Conservation (phyloP, 1,140 invertebrate species). For the Vanessa tameamea region DNA sequence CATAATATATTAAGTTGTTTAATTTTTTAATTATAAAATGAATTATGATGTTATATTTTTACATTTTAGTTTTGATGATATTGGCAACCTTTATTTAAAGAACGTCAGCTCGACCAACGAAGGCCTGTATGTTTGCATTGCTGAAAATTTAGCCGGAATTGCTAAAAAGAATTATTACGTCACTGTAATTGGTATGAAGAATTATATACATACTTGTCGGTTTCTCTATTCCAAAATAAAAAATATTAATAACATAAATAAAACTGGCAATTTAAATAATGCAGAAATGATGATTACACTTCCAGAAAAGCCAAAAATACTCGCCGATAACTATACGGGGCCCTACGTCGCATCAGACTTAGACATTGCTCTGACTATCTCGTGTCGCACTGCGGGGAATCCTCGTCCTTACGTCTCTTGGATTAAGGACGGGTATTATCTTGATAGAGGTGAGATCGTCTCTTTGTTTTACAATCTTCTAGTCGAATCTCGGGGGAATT, state of each 20-base stretch:
- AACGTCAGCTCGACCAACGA: constrained; percentile 50
- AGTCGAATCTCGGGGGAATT: no score
- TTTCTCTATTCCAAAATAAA: neutral
- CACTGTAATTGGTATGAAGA: constrained; percentile 56
- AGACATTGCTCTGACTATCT: constrained; percentile 54
- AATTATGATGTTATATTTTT: neutral
- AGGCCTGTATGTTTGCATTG: constrained; percentile 61
- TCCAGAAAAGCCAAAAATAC: constrained; percentile 66
- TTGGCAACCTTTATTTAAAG: constrained; percentile 57
- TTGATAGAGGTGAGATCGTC: constrained; percentile 56
- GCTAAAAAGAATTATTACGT: constrained; percentile 57
- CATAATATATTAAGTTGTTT: no score
- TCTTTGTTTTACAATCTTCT: neutral
- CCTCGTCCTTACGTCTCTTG: constrained; percentile 67
- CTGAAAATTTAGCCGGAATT: constrained; percentile 65
- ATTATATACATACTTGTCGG: neutral
- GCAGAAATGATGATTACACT: constrained; percentile 9
- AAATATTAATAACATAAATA: no score
- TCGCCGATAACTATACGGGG: constrained; percentile 55
- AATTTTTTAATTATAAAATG: no score
- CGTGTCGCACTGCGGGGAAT: constrained; percentile 62
- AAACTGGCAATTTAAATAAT: no score
- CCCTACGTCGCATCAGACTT: constrained; percentile 61
- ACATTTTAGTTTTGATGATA: constrained; percentile 60
- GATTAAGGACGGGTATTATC: constrained; percentile 65